Evolutionary conservation across 2,888 invertebrate genomes (phyloP).

Genomic region (Charanyca ferruginea): DNA sequence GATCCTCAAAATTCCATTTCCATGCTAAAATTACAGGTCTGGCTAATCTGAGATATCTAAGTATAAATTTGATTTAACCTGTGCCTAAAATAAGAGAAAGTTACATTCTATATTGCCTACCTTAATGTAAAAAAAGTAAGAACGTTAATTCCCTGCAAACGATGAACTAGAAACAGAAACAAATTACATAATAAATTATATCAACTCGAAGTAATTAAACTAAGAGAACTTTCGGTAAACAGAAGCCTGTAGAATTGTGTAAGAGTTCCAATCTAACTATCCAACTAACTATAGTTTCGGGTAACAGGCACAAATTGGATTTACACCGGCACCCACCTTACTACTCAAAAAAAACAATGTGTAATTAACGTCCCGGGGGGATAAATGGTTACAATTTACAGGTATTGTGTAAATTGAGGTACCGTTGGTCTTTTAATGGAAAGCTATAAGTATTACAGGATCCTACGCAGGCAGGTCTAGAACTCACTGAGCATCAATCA

Average conservation of each 20-base stretch:
- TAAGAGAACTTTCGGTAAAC: constrained; percentile 37
- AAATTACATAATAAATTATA: constrained; percentile 30
- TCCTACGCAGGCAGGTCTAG: background rate
- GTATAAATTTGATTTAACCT: too few species aligned
- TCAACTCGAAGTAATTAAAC: constrained; percentile 43
- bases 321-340: constrained; percentile 39
- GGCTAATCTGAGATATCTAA: too few species aligned
- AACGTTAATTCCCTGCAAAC: background rate
- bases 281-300: constrained; percentile 26
- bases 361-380: constrained; percentile 24
- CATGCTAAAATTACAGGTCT: too few species aligned
- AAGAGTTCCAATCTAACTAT: constrained; percentile 31
- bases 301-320: constrained; percentile 53
- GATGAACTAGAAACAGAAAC: constrained; percentile 12
- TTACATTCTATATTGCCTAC: background rate
- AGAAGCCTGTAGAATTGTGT: constrained; percentile 16
- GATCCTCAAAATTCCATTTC: too few species aligned
- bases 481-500: background rate
- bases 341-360: constrained; percentile 49
- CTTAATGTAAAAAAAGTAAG: background rate
- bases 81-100: too few species aligned
- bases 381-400: constrained; percentile 33
- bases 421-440: constrained; percentile 16
- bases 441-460: constrained; percentile 9
- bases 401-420: constrained; percentile 2